phyloP scores from a whole-genome alignment of 2,113 vertebrate species.

The Campylorhamphus procurvoides region DNA sequence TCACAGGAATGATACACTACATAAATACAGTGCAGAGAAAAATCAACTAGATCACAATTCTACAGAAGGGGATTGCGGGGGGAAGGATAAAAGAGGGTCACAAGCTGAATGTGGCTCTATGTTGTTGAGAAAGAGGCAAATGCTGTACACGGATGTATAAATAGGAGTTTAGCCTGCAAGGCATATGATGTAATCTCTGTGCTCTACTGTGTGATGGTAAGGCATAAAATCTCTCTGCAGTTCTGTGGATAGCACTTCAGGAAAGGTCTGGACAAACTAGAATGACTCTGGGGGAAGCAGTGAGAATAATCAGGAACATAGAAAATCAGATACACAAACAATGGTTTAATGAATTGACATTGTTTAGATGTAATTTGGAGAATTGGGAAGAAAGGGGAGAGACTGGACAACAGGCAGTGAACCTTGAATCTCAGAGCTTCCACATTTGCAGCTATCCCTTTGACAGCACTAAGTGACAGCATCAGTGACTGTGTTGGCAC shows the following conservation, averaged over 20 bases:
- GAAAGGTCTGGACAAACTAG: neutral
- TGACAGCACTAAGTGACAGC: neutral
- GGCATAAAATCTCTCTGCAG: neutral
- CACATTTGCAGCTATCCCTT: neutral
- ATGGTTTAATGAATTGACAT: neutral
- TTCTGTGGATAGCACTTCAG: neutral
- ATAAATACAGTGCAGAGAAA: conserved; percentile 32
- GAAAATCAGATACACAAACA: neutral
- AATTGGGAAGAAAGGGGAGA: neutral
- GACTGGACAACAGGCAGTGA: neutral
- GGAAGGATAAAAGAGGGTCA: conserved; percentile 39
- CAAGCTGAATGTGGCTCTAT: conserved; percentile 28
- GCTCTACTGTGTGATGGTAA: neutral
- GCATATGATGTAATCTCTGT: conserved; percentile 49
- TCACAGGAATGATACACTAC: conserved; percentile 15
- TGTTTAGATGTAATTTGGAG: neutral
- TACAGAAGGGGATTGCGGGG: neutral
- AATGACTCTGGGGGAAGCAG: neutral
- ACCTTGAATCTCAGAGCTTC: neutral
- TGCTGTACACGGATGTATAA: conserved; percentile 42
- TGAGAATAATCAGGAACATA: neutral
- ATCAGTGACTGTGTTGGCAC: neutral
- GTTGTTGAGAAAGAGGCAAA: conserved; percentile 37
- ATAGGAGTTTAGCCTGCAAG: conserved; percentile 56
- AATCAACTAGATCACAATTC: conserved; percentile 48